Conservation (phyloP, 2,888 invertebrate species). For the Ichneumon xanthorius region DNA sequence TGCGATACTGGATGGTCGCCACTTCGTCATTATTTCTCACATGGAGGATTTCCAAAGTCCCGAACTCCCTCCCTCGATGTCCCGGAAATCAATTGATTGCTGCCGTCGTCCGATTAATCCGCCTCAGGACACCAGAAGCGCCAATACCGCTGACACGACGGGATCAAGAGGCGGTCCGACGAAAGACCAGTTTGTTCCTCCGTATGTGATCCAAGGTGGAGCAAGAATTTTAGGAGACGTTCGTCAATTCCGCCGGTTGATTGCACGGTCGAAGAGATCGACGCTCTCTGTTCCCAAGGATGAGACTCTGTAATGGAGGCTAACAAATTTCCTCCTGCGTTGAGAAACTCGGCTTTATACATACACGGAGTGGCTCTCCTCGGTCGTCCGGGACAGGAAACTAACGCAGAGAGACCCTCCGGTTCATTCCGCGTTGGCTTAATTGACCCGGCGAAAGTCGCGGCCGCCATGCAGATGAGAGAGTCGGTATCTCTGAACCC, state of each 20-base stretch:
- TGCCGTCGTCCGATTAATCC: not conserved
- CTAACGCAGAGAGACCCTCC: not conserved
- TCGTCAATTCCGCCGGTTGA: not conserved
- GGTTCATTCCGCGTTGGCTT: not conserved
- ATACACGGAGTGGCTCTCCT: not conserved
- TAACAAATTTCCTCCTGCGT: not conserved
- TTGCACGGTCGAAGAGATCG: not conserved
- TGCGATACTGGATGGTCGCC: not conserved
- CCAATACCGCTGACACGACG: not conserved
- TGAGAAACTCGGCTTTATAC: not conserved
- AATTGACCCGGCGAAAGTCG: not conserved
- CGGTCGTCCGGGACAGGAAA: not conserved
- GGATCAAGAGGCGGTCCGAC: not conserved
- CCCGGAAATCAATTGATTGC: constrained; percentile 15
- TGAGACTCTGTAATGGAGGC: not conserved
- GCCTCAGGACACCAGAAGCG: not conserved
- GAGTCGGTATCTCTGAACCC: not conserved
- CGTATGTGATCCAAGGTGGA: not conserved
- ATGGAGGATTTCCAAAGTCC: constrained; percentile 8
- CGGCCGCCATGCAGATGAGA: not conserved
- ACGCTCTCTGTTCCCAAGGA: not conserved
- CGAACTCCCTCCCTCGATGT: not conserved
- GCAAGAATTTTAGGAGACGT: not conserved
- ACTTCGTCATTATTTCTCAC: constrained; percentile 21
- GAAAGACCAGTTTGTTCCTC: not conserved